phyloP scores from a whole-genome alignment of 1,140 invertebrate species.

The Cotesia vestalis region DNA sequence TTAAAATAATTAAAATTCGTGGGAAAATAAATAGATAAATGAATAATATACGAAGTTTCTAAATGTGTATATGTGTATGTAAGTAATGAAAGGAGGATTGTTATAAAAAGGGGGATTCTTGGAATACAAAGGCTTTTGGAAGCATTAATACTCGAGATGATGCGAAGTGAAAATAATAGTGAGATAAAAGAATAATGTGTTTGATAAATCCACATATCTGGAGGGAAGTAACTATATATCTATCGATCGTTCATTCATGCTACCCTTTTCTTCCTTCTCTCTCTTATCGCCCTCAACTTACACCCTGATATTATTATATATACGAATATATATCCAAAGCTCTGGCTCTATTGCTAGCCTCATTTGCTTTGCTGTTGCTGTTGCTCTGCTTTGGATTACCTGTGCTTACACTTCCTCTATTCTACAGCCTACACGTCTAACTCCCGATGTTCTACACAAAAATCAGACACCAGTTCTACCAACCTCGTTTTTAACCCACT shows the following conservation, averaged over 20 bases:
- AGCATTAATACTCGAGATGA: background rate
- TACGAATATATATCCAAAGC: constrained; percentile 17
- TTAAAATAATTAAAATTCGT: background rate
- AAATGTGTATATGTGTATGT: background rate
- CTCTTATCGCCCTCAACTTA: constrained; percentile 37
- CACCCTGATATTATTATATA: constrained; percentile 17
- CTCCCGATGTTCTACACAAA: background rate
- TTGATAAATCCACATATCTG: constrained; percentile 37
- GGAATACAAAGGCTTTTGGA: no score
- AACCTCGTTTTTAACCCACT: constrained; percentile 44
- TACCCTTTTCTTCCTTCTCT: constrained; percentile 42
- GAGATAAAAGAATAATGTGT: constrained; percentile 3
- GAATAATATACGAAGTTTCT: background rate
- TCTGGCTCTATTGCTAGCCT: constrained; percentile 33
- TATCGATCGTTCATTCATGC: constrained; percentile 64
- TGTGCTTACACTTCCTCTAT: no score
- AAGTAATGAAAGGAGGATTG: background rate
- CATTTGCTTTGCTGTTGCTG: constrained; percentile 38
- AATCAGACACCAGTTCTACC: constrained; percentile 43
- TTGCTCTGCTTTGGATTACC: constrained; percentile 34
- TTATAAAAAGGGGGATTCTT: no score
- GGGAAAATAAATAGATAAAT: no score
- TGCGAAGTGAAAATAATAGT: constrained; percentile 6
- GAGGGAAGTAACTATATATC: constrained; percentile 54
- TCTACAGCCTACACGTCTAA: background rate